Conservation (phyloP, 2,113 vertebrate species). For the Bubo scandiacus region DNA sequence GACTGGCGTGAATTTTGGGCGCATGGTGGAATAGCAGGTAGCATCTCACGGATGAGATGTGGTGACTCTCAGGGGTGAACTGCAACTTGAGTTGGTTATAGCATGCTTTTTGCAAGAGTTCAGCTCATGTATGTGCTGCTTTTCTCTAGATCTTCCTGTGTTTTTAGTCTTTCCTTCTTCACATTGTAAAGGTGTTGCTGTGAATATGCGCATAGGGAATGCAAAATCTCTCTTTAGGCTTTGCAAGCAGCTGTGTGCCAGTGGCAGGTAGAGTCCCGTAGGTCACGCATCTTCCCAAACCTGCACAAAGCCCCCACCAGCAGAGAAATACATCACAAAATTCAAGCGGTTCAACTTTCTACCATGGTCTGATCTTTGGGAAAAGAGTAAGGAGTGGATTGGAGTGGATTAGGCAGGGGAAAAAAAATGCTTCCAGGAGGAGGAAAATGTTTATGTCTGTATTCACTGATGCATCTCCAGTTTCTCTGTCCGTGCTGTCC, state of each 20-base stretch:
- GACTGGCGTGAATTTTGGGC: neutral
- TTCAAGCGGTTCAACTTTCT: neutral
- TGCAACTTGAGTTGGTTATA: neutral
- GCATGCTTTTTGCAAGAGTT: neutral
- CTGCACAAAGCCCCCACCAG: neutral
- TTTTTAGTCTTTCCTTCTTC: neutral
- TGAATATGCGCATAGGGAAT: rapidly evolving
- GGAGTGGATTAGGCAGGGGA: neutral
- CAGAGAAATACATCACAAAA: neutral
- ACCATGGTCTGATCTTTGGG: neutral
- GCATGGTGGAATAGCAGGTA: neutral
- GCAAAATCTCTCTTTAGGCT: neutral
- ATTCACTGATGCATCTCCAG: neutral
- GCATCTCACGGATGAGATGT: rapidly evolving
- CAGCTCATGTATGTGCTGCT: neutral
- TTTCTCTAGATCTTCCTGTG: neutral
- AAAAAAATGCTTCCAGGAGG: neutral
- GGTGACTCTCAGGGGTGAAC: neutral
- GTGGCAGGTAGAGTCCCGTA: rapidly evolving
- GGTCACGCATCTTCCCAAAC: neutral
- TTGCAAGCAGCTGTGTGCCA: neutral
- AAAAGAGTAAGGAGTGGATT: neutral
- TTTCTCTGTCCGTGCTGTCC: neutral
- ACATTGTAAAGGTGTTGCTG: neutral
- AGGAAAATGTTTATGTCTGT: neutral